These are phyloP conservation scores for Peromyscus melanophrys DNA, from an alignment of 2,797 vertebrate genomes.

Conservation along the genomic window DNA sequence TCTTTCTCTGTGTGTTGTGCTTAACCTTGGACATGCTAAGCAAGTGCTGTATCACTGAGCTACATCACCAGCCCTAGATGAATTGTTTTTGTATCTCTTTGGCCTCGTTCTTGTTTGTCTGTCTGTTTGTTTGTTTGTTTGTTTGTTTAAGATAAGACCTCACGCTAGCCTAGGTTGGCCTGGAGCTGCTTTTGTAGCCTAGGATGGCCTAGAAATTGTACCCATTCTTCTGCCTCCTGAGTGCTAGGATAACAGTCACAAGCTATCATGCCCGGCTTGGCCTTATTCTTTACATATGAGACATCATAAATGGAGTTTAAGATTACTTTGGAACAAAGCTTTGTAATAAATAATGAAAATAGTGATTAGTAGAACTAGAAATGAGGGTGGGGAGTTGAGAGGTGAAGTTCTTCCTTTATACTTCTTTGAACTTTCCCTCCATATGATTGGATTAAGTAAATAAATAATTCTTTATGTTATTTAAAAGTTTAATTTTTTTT, in stretches of 20 bases:
- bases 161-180: neutral
- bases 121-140: neutral
- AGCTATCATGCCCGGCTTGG: too few species aligned
- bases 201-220: neutral
- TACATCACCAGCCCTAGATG: neutral
- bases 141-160: neutral
- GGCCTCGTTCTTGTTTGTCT: neutral
- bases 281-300: neutral
- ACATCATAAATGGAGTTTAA: constrained; percentile 35
- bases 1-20: neutral
- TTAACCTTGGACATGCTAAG: neutral
- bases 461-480: constrained; percentile 26
- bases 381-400: neutral
- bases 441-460: neutral
- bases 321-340: constrained; percentile 25
- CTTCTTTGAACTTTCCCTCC: neutral
- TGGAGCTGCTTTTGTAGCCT: neutral
- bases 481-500: constrained; percentile 39
- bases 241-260: neutral
- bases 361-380: constrained; percentile 6
- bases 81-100: constrained; percentile 54
- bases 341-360: constrained; percentile 50
- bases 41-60: neutral
- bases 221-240: neutral
- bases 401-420: neutral